Base-by-base conservation (phyloP, 2,797 vertebrate species). In the Chelmon rostratus region DNA sequence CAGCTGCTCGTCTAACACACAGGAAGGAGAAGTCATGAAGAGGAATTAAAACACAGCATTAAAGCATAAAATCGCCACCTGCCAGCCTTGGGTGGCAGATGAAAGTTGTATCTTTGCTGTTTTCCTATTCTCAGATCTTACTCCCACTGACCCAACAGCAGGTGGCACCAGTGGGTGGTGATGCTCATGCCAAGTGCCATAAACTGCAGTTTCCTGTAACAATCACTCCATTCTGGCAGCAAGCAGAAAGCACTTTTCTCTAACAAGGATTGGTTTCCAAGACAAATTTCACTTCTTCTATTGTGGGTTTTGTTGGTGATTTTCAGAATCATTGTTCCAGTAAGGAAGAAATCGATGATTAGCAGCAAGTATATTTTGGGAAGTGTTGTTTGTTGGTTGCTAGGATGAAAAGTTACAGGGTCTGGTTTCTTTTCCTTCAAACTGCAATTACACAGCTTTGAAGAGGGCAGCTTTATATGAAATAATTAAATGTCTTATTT, bases 1-100 rank as follows among this genome's bases (percentile, higher is more conserved):
- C 75, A 98, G 93, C 87, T 96, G 96, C 73, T 98, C 97, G 42
- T 98, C 97, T 98, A 88, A n/a, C 50, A 83, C 66, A 85, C 35
- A 62, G 66, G 35, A 78, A 83, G 5, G 16, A 63, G 33, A 57
- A 76, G 54, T 44, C n/a, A 79, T 8, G 25, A 44, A 47, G 40
- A 42, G 67, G 69, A 71, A 75, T 76, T 47, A 81, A 67, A 83
- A 56, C 46, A 12, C 33, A 73, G 19, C 3, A 23, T 52, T 28
- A 8, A 19, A 54, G 23, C 28, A 63, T 8, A 21, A 78, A 13
- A 47, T 47, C 16, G 37, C 9, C 21, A 37, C 31, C 8, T 38
- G n/a, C 5, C 18, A 78, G 18, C 28, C 28, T 31, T 28, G 31
- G 28, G 28, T 31, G 37, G 15, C 18, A 37, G 40, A 38, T 21